Conservation (phyloP, 2,888 invertebrate genomes). For the Andrena hattorfiana region DNA sequence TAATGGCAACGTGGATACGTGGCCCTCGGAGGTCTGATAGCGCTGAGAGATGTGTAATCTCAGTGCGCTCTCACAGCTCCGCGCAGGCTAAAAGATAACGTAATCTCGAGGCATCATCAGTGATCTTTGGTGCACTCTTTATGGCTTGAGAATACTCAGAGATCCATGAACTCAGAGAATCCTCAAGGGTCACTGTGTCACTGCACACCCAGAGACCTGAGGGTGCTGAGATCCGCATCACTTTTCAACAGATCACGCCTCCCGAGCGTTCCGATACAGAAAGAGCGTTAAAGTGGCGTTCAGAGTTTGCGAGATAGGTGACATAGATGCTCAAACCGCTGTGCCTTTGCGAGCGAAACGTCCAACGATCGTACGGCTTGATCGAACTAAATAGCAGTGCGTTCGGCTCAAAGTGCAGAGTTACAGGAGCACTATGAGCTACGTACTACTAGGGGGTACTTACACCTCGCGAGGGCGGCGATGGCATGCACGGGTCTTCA, state of each 20-base stretch:
- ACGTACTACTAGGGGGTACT: constrained; percentile 87
- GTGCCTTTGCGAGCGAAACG: constrained; percentile 52
- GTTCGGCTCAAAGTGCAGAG: constrained; percentile 49
- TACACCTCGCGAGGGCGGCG: constrained; percentile 95
- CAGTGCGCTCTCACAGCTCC: not conserved
- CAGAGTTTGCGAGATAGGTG: constrained; percentile 8
- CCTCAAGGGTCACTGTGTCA: no score
- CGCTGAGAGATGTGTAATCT: not conserved
- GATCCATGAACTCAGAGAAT: no score
- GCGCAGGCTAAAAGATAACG: not conserved
- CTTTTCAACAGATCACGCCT: not conserved
- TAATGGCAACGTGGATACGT: not conserved
- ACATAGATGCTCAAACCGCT: constrained; percentile 25
- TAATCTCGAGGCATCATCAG: not conserved
- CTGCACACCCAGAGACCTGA: no score
- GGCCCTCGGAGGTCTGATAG: not conserved
- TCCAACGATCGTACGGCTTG: constrained; percentile 56
- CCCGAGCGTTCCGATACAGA: constrained; percentile 3
- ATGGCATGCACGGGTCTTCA: constrained; percentile 94
- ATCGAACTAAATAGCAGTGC: constrained; percentile 47
- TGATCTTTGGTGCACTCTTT: not conserved
- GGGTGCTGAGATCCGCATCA: no score
- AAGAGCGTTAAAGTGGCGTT: constrained; percentile 2
- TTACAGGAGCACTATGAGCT: constrained; percentile 60
- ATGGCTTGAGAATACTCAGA: no score